Percentiles rank a stretch among this genome's conserved stretches.
These are phyloP conservation scores for Neoitamus cyanurus DNA, from an alignment of 2,888 invertebrate species.

Conservation along the genomic window DNA sequence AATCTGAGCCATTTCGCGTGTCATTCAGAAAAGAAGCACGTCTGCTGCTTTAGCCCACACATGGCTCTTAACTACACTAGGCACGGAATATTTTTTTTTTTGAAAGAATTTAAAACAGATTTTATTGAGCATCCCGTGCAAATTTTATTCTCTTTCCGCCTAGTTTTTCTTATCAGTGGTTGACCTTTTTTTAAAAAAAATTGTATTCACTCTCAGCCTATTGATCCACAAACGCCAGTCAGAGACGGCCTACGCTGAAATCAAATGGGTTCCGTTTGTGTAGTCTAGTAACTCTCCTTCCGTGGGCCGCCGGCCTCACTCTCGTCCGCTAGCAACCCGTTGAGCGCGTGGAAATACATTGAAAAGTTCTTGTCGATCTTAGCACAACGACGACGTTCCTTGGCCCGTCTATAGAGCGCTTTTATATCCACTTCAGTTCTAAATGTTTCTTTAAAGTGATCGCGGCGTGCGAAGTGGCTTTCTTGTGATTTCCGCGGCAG, in stretches of 20 bases:
- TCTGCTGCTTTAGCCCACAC: neutral
- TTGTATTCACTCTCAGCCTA: neutral
- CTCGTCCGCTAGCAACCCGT: neutral
- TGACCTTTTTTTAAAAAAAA: neutral
- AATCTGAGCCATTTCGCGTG: neutral
- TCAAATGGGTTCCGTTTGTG: neutral
- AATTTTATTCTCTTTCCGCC: neutral
- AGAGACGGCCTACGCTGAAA: neutral
- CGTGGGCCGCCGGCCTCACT: neutral
- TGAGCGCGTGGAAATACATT: neutral
- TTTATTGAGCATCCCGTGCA: neutral
- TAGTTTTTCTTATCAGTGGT: neutral
- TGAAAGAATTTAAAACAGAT: neutral
- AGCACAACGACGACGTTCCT: neutral
- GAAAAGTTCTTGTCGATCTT: slow-evolving; percentile 10
- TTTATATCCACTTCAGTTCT: slow-evolving; percentile 32
- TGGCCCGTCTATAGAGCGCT: slow-evolving; percentile 7
- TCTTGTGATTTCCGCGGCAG: neutral
- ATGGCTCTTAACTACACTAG: neutral
- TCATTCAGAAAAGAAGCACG: neutral
- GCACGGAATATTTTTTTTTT: neutral
- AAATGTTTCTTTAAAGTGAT: slow-evolving; percentile 31
- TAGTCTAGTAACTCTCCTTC: neutral
- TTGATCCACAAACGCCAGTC: neutral
- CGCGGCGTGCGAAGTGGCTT: slow-evolving; percentile 27